These are phyloP conservation scores for Sander lucioperca DNA, from an alignment of 2,113 vertebrate species.

Conservation along the genomic window DNA sequence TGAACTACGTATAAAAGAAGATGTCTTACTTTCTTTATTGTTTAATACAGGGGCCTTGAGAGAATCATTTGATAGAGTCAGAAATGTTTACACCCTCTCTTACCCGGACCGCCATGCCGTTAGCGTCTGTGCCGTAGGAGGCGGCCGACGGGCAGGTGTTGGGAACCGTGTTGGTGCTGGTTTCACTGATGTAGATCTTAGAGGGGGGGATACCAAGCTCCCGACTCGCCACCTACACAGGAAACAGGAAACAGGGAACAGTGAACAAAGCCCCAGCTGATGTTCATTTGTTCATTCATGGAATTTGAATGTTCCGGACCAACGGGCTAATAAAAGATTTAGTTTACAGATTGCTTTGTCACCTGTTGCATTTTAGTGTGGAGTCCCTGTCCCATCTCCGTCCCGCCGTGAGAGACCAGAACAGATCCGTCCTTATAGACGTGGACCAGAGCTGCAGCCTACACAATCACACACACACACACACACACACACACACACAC, in stretches of 20 bases:
- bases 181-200: conserved; percentile 88
- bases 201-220: conserved; percentile 88
- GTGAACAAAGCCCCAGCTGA: background rate
- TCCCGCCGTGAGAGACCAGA: conserved; percentile 87
- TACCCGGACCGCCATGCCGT: conserved; percentile 92
- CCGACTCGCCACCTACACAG: conserved; percentile 87
- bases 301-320: background rate
- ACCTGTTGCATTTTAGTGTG: conserved; percentile 89
- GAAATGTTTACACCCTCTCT: too few species aligned
- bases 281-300: background rate
- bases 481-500: too few species aligned
- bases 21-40: too few species aligned
- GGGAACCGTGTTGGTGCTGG: conserved; percentile 87
- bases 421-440: conserved; percentile 91
- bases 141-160: conserved; percentile 87
- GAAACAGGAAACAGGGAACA: background rate
- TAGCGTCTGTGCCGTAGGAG: conserved; percentile 90
- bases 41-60: too few species aligned
- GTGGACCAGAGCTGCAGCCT: conserved; percentile 89
- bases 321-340: background rate
- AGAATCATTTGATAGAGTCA: too few species aligned
- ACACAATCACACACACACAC: too few species aligned
- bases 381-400: conserved; percentile 90
- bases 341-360: background rate
- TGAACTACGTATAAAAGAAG: too few species aligned